Evolutionary conservation across 2,797 vertebrate species (phyloP).

Genomic region (Clarias pachynema): DNA sequence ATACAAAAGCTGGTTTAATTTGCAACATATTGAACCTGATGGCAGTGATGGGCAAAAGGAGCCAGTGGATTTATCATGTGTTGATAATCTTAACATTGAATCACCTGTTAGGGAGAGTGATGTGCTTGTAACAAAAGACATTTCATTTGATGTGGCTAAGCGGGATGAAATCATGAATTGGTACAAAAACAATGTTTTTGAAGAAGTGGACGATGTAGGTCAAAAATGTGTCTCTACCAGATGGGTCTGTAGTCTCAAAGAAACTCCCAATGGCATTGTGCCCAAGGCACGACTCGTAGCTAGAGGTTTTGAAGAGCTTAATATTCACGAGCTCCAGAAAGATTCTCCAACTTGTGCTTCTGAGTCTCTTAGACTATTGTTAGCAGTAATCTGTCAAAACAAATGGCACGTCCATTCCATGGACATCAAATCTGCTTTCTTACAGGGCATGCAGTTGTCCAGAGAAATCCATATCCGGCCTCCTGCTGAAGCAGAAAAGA

Average conservation of each 20-base stretch:
- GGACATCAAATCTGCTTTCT: slow-evolving; percentile 25
- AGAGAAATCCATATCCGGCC: slow-evolving; percentile 39
- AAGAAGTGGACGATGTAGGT: slow-evolving; percentile 5
- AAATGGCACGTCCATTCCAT: slow-evolving; percentile 34
- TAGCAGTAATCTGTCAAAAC: slow-evolving; percentile 53
- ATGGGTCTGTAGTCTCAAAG: slow-evolving; percentile 45
- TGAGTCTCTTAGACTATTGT: slow-evolving; percentile 44
- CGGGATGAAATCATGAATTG: slow-evolving; percentile 46
- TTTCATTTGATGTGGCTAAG: slow-evolving; percentile 16
- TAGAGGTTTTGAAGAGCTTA: slow-evolving; percentile 49
- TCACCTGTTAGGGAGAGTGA: not conserved
- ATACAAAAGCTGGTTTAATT: slow-evolving; percentile 53
- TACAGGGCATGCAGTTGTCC: slow-evolving; percentile 33
- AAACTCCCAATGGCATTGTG: slow-evolving; percentile 35
- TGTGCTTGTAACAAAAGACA: no score
- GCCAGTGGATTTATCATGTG: slow-evolving; percentile 25
- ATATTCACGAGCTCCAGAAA: slow-evolving; percentile 46
- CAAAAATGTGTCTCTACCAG: slow-evolving; percentile 46
- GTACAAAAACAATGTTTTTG: not conserved
- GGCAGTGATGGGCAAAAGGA: slow-evolving; percentile 30
- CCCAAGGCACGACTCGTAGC: slow-evolving; percentile 44
- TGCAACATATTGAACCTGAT: slow-evolving; percentile 30
- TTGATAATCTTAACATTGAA: slow-evolving; percentile 37
- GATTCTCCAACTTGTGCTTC: slow-evolving; percentile 50
- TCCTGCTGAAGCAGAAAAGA: slow-evolving; percentile 32